Evolutionary conservation across 1,140 invertebrate genomes (phyloP), one percentile per base, ranked within the genome.

Genomic region (Tetragonula clypearis): DNA sequence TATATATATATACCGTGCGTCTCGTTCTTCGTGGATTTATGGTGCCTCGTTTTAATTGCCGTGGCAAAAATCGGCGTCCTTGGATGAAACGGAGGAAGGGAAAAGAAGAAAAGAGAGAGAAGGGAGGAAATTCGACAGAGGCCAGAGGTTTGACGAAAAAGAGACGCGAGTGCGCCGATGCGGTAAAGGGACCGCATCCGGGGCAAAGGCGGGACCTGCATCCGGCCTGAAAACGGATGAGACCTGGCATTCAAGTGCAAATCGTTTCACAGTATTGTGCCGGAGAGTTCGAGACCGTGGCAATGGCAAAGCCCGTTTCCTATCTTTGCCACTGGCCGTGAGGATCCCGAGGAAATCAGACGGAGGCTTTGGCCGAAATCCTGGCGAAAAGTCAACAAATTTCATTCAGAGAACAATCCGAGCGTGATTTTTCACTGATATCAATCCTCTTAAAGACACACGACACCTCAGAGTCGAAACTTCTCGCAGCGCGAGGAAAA

Each of bases 161-260:
- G 15, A 71, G 65, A 65, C 17, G 35, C 35, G 62, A 15, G 79
- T 56, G 78, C 68, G 56, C 49, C 69, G 65, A 77, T 69, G 53
- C 53, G 81, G 82, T 35, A 81, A 86, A 92, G 89, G 89, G 90
- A 85, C 84, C 88, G 89, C 90, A 92, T 93, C 93, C 92, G 91
- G 92, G 82, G 80, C 53, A 72, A 49, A 88, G 87, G 85, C 82
- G 87, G 78, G 82, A 56, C 81, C 84, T 77, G 83, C 91, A 92
- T 93, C 92, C 93, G 92, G 93, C 88, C 89, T 88, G 84, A 77
- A 85, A 86, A 87, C 86, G 82, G 88, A 87, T 90, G 87, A 91
- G 90, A 88, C 91, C 80, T 87, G 76, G 90, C 86, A 93, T 93
- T 93, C 91, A 93, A 92, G 92, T 93, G 93, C 91, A 93, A 93